Conservation (phyloP, 2,888 invertebrate species). For the Thelaira solivaga region DNA sequence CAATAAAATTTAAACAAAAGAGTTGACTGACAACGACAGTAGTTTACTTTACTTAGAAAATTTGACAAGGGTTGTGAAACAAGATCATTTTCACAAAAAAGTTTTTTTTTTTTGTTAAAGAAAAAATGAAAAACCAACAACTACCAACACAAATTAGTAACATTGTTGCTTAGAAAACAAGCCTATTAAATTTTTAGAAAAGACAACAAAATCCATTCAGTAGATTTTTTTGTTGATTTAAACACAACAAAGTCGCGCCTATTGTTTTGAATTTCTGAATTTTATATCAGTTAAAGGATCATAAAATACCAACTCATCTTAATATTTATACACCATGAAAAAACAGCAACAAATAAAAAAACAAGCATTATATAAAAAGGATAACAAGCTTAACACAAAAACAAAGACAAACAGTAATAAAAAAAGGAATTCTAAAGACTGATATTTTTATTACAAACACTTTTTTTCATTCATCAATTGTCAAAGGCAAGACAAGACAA, state of each 20-base stretch:
- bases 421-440: constrained; percentile 45
- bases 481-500: constrained; percentile 36
- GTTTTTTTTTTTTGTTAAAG: not conserved
- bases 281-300: constrained; percentile 18
- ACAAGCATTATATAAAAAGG: constrained; percentile 50
- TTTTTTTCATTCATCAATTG: constrained; percentile 58
- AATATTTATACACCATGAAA: constrained; percentile 48
- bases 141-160: constrained; percentile 59
- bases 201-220: constrained; percentile 51
- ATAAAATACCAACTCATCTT: constrained; percentile 49
- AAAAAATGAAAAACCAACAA: too few relatives aligned
- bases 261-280: constrained; percentile 45
- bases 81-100: constrained; percentile 40
- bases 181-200: constrained; percentile 42
- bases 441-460: constrained; percentile 53
- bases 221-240: constrained; percentile 3
- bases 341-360: constrained; percentile 43
- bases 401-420: constrained; percentile 12
- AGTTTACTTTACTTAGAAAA: constrained; percentile 41
- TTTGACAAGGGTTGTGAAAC: constrained; percentile 42
- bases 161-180: constrained; percentile 50
- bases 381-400: constrained; percentile 41
- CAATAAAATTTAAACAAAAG: constrained; percentile 56
- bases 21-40: not conserved
- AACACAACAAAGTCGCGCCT: constrained; percentile 59